Percentiles rank a stretch among this genome's conserved stretches.
phyloP scores from a whole-genome alignment of 2,113 vertebrate genomes.

The Pelodiscus sinensis region DNA sequence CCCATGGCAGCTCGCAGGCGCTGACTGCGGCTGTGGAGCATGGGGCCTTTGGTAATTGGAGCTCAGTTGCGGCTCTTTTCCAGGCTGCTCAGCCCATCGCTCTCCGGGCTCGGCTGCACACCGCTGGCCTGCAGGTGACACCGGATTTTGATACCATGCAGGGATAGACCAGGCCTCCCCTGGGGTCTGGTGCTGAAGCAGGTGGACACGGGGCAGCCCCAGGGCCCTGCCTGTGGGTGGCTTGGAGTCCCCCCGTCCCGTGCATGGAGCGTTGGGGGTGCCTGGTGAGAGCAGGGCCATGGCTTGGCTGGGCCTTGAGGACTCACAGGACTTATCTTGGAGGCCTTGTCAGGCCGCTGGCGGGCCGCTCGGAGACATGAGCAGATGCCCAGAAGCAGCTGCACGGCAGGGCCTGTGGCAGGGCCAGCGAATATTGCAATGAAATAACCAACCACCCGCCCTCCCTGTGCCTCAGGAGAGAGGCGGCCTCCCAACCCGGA shows the following conservation, averaged over 20 bases:
- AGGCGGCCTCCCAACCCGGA: not conserved
- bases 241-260: not conserved
- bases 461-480: not conserved
- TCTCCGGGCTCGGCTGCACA: not conserved
- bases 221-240: not conserved
- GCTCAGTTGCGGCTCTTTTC: not conserved
- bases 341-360: not conserved
- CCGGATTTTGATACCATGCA: slow-evolving; percentile 14
- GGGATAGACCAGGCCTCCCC: not conserved
- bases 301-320: not conserved
- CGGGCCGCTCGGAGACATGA: not conserved
- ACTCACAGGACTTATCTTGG: not conserved
- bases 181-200: not conserved
- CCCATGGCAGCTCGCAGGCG: no score
- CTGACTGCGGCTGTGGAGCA: not conserved
- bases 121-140: not conserved
- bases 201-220: slow-evolving; percentile 22
- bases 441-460: not conserved
- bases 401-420: fast-evolving
- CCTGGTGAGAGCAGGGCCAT: not conserved
- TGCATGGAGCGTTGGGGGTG: not conserved
- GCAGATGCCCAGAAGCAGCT: not conserved
- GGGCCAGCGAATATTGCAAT: not conserved
- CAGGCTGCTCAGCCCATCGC: not conserved
- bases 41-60: fast-evolving